Evolutionary conservation across 2,888 invertebrate genomes (phyloP).

Genomic region (Troides helena): DNA sequence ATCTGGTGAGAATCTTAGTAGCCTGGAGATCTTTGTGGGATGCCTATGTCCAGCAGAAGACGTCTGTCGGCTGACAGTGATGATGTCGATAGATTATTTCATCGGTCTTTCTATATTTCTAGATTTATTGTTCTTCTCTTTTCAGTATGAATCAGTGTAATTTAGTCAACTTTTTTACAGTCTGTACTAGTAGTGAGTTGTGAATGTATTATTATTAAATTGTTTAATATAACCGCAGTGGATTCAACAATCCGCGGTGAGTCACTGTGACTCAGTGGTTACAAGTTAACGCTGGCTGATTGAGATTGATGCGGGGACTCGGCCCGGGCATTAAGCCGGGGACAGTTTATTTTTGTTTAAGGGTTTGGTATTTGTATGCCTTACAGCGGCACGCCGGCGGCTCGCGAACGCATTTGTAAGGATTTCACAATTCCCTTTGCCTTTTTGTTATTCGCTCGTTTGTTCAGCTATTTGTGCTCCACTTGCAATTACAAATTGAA

Average conservation of each 20-base stretch:
- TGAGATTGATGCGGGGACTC: constrained; percentile 57
- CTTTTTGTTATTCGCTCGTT: neutral
- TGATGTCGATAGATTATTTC: too few relatives aligned
- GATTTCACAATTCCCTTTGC: constrained; percentile 12
- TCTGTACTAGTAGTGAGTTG: too few relatives aligned
- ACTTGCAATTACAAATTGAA: neutral
- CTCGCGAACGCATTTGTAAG: constrained; percentile 17
- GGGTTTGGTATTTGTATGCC: constrained; percentile 18
- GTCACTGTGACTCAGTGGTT: constrained; percentile 52
- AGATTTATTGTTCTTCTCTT: too few relatives aligned
- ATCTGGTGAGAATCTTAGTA: too few relatives aligned
- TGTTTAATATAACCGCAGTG: neutral
- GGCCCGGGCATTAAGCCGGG: constrained; percentile 17
- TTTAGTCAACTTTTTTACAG: too few relatives aligned
- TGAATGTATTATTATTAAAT: too few relatives aligned
- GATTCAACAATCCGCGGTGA: constrained; percentile 34
- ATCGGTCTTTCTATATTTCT: too few relatives aligned
- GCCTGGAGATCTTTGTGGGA: too few relatives aligned
- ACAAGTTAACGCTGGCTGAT: constrained; percentile 49
- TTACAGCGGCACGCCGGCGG: constrained; percentile 2
- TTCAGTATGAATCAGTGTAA: too few relatives aligned
- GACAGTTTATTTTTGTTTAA: constrained; percentile 26
- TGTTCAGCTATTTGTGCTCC: neutral
- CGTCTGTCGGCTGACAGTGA: too few relatives aligned
- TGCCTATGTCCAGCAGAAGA: too few relatives aligned